Evolutionary conservation across 2,797 vertebrate genomes (phyloP).

Genomic region (Poecilia velifera): DNA sequence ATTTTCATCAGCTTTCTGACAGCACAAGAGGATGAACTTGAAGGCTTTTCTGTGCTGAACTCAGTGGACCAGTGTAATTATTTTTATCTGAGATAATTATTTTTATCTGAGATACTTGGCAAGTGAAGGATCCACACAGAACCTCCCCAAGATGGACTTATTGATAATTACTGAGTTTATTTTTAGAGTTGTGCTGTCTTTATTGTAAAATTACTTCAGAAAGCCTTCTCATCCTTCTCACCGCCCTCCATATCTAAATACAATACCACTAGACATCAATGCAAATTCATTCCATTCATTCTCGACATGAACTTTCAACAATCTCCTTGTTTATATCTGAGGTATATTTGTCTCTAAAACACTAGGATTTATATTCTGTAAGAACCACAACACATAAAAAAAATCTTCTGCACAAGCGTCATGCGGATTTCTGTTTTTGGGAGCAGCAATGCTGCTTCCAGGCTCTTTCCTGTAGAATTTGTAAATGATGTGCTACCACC

Average conservation of each 20-base stretch:
- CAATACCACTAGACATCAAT: background rate
- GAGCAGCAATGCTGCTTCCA: background rate
- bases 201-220: background rate
- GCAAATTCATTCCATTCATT: background rate
- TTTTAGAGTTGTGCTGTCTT: background rate
- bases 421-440: background rate
- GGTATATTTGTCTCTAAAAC: background rate
- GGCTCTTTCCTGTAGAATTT: background rate
- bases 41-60: background rate
- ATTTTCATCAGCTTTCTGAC: background rate
- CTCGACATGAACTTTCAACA: no score
- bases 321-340: background rate
- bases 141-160: background rate
- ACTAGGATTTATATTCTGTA: background rate
- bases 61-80: background rate
- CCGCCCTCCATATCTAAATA: background rate
- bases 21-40: background rate
- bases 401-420: no score
- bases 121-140: background rate
- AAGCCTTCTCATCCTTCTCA: background rate
- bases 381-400: background rate
- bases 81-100: background rate
- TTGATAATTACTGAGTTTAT: background rate
- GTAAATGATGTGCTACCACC: background rate
- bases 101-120: background rate